Base-by-base conservation (phyloP, 2,113 vertebrate genomes). In the Cryptoleucopteryx plumbea region DNA sequence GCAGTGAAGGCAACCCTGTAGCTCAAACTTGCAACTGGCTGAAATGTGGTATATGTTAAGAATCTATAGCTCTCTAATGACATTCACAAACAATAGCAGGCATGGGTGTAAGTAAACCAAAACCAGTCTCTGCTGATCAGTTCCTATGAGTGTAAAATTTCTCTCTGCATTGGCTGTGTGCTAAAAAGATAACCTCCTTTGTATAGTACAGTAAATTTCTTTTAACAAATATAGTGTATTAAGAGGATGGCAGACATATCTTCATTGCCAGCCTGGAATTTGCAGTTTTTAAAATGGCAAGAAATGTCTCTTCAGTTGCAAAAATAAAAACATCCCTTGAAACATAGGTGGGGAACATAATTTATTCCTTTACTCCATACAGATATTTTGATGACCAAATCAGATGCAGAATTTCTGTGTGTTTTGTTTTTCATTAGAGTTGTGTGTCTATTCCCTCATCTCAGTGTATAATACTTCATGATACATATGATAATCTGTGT, bases 101-200 rank as follows among this genome's bases (percentile, higher is more conserved):
- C 32, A 17, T 34, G 34, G 26, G 40, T 62, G 19, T 62, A 36
- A 81, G 29, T 36, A 77, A 86, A 77, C 20, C 17, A 88, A 82
- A 61, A 10, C 26, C 50, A 53, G 31, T 16, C 43, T 68, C 43
- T 90, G 40, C 36, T 1, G 0, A 0, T 17, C n/a, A 12, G 7
- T 62, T 86, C 2, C 1, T 50, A 0, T 4, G 4, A 22, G 47
- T 43, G 47, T 48, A 45, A 66, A 22, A 52, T 74, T 84, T 62
- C 50, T 74, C 53, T 66, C 38, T 78, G 59, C 8, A 0, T 13
- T 83, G 47, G 10, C 50, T 14, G 3, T 31, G 14, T 74, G 32
- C 50, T 74, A 25, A 85, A 36, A 43, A 58, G 43, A 4, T 50
- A 55, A 38, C 52, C 72, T 75, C 43, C 48, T 53, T 65, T 65